Conservation (phyloP, 2,888 invertebrate species). For the Agrilus biguttatus region DNA sequence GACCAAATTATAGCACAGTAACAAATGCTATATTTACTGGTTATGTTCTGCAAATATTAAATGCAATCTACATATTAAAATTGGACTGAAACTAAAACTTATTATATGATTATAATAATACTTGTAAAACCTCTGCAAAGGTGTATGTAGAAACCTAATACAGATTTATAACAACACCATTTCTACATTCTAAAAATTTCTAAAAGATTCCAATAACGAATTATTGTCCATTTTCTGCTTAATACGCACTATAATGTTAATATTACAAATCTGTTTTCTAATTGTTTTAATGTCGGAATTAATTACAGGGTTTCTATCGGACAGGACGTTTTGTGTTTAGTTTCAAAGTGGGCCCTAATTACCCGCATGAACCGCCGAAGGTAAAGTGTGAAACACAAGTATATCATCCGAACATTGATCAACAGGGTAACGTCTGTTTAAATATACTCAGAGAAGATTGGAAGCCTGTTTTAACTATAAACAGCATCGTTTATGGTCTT, state of each 20-base stretch:
- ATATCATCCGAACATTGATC: conserved; percentile 96
- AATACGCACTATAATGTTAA: no score
- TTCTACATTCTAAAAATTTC: conserved; percentile 1
- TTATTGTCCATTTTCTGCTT: background rate
- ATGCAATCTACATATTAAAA: no score
- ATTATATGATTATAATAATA: no score
- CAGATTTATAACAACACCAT: background rate
- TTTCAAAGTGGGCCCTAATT: conserved; percentile 95
- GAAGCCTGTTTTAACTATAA: conserved; percentile 97
- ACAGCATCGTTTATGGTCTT: conserved; percentile 93
- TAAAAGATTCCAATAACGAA: background rate
- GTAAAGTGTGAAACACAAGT: conserved; percentile 96
- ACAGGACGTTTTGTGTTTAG: conserved; percentile 90
- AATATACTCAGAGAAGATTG: conserved; percentile 97
- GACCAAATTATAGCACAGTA: background rate
- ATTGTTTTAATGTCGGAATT: no score
- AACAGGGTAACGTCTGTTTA: conserved; percentile 94
- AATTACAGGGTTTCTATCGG: conserved; percentile 73
- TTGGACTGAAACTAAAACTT: no score
- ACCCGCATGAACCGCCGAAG: conserved; percentile 97
- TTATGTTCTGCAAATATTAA: no score
- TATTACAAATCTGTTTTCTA: no score
- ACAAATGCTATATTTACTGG: no score
- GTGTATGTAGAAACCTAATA: no score
- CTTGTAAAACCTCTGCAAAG: no score